A percentile compares a stretch with the other conserved stretches of the same genome.
phyloP scores from a whole-genome alignment of 35 echinoderm and acorn worm genomes.

The Ptychodera flava region DNA sequence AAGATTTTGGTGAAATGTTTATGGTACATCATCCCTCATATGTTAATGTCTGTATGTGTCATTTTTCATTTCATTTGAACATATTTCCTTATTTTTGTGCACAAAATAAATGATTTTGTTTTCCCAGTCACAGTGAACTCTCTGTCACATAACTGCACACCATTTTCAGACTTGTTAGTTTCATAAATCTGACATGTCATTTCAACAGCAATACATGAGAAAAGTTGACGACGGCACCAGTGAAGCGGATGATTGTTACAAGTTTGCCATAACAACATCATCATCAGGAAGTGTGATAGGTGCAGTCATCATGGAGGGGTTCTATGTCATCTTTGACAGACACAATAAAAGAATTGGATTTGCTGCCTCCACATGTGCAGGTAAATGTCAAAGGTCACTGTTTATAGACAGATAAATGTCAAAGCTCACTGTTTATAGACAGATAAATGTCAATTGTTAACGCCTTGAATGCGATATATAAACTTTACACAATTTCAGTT shows the following conservation, averaged over 20 bases:
- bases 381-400: constrained; percentile 19
- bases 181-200: too few species aligned
- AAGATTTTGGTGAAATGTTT: too few species aligned
- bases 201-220: constrained; percentile 94
- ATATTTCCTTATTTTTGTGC: too few species aligned
- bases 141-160: too few species aligned
- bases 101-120: too few species aligned
- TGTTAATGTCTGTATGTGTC: too few species aligned
- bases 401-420: background rate
- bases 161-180: too few species aligned
- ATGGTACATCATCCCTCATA: too few species aligned
- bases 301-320: constrained; percentile 91
- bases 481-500: too few species aligned
- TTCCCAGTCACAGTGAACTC: too few species aligned
- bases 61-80: too few species aligned
- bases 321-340: constrained; percentile 94
- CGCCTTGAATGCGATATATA: background rate
- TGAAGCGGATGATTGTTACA: constrained; percentile 50
- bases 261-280: constrained; percentile 69
- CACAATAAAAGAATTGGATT: constrained; percentile 69
- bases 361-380: constrained; percentile 72
- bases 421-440: background rate
- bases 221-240: constrained; percentile 23
- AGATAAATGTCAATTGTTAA: background rate
- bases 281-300: constrained; percentile 74